These are phyloP conservation scores for Contarinia nasturtii DNA, from an alignment of 1,140 invertebrate species.

Conservation along the genomic window DNA sequence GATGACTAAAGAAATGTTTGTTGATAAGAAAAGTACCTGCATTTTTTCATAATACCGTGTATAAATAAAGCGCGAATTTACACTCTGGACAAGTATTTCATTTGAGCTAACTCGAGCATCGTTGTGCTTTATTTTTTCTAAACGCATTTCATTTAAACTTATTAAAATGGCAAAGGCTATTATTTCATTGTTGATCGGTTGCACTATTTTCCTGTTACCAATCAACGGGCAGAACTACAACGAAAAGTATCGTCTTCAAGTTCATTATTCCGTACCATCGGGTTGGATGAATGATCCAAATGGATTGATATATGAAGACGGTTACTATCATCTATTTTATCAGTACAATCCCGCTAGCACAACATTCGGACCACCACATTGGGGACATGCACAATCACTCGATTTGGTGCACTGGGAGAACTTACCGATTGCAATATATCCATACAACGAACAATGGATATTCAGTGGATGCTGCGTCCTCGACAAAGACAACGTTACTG, in stretches of 20 bases:
- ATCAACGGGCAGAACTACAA: background rate
- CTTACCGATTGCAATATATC: background rate
- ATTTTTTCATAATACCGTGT: too few species aligned
- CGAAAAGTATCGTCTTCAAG: conserved; percentile 15
- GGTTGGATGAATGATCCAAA: conserved; percentile 24
- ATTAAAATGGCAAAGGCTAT: too few species aligned
- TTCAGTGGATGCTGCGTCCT: background rate
- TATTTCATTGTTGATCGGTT: too few species aligned
- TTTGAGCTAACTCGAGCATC: too few species aligned
- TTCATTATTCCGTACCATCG: conserved; percentile 17
- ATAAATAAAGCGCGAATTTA: too few species aligned
- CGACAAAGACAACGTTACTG: background rate
- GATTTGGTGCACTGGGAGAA: conserved; percentile 23
- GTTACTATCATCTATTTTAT: conserved; percentile 24
- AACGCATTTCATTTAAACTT: too few species aligned
- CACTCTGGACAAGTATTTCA: too few species aligned
- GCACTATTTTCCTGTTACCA: too few species aligned
- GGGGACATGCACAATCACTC: conserved; percentile 23
- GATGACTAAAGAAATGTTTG: too few species aligned
- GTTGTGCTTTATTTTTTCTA: too few species aligned
- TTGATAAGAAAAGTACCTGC: too few species aligned
- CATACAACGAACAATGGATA: background rate
- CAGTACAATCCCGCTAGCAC: conserved; percentile 21
- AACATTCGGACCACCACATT: conserved; percentile 18
- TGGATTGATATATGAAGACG: conserved; percentile 18